phyloP scores from a whole-genome alignment of 2,113 vertebrate genomes.

The Amblyopsis rosae region DNA sequence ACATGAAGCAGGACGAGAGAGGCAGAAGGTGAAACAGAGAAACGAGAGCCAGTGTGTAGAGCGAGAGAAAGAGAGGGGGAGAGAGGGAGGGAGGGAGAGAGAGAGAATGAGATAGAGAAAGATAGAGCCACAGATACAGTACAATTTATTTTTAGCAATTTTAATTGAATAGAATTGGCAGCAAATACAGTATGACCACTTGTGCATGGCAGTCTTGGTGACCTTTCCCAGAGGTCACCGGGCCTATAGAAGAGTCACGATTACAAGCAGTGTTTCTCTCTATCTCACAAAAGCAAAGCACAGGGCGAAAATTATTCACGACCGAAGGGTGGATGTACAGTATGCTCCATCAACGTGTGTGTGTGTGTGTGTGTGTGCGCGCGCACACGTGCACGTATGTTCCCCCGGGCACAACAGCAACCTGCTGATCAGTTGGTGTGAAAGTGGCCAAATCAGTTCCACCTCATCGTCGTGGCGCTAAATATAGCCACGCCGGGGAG shows the following conservation, averaged over 20 bases:
- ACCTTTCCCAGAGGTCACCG: background rate
- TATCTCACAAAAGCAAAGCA: conserved; percentile 1
- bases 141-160: conserved; percentile 11
- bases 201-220: background rate
- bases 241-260: background rate
- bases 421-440: conserved; percentile 72
- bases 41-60: background rate
- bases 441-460: conserved; percentile 73
- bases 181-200: conserved; percentile 7
- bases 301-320: background rate
- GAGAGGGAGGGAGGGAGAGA: background rate
- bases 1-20: background rate
- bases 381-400: conserved; percentile 8
- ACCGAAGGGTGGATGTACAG: conserved; percentile 10
- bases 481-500: conserved; percentile 65
- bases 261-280: background rate
- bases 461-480: conserved; percentile 74
- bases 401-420: conserved; percentile 51
- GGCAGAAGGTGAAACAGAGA: background rate
- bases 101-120: background rate
- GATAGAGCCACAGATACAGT: conserved; percentile 5
- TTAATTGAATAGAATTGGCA: conserved; percentile 16
- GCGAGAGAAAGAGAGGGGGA: background rate
- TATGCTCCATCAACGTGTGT: background rate
- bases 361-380: no score